Percentiles rank a stretch among this genome's conserved stretches.
Evolutionary conservation across 2,113 vertebrate genomes (phyloP).

Genomic region (Nesogale talazaci): DNA sequence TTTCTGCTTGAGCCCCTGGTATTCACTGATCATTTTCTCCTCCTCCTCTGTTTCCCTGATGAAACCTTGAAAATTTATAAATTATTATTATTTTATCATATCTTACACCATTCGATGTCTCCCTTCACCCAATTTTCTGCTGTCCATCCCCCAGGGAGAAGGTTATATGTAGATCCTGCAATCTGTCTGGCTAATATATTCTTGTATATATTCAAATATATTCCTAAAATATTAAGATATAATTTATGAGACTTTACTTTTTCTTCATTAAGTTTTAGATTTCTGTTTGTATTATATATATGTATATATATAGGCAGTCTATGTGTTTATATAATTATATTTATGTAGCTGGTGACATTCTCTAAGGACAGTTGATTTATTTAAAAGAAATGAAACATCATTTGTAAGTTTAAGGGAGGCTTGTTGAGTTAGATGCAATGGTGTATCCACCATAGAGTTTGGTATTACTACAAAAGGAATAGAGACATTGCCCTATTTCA

Average conservation of each 20-base stretch:
- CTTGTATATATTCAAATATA: too few relatives aligned
- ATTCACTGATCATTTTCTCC: too few relatives aligned
- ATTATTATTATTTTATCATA: too few relatives aligned
- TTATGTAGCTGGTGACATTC: conserved; percentile 66
- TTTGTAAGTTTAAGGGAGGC: conserved; percentile 34
- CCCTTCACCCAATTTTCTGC: too few relatives aligned
- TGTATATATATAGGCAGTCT: conserved; percentile 41
- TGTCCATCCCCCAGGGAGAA: too few relatives aligned
- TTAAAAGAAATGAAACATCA: conserved; percentile 70
- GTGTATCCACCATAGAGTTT: background rate
- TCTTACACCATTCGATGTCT: too few relatives aligned
- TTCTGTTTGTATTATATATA: conserved; percentile 39
- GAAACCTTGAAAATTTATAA: too few relatives aligned
- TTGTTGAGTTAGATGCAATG: background rate
- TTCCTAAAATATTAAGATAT: conserved; percentile 1
- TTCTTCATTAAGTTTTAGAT: conserved; percentile 22
- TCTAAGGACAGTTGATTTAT: conserved; percentile 63
- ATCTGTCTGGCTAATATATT: background rate
- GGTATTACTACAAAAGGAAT: background rate
- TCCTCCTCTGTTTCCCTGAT: too few relatives aligned
- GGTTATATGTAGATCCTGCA: too few relatives aligned
- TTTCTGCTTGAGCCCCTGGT: too few relatives aligned
- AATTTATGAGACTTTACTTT: conserved; percentile 40
- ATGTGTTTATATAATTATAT: conserved; percentile 73
- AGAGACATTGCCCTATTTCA: background rate